Evolutionary conservation across 2,888 invertebrate species (phyloP), one percentile per base, ranked within the genome.

Genomic region (Tenthredo distinguenda): DNA sequence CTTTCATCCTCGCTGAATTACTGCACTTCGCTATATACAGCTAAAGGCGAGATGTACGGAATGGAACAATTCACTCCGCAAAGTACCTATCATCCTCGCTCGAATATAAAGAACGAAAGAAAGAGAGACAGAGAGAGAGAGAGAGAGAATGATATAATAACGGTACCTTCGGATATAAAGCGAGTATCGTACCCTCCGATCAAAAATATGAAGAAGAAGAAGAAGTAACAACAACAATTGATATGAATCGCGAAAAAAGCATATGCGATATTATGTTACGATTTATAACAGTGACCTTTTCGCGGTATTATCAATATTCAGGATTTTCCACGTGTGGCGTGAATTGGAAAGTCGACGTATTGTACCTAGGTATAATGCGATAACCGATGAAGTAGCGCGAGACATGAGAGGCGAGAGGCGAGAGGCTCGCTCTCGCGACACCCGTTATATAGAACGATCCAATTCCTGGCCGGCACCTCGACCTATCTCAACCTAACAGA

Each of bases 401-500:
- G 12, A 47, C 47, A 3, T 12, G 47, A 47, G 43, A 43, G 4
- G 37, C 37, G n/a, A 50, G 50, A 50, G 18, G 50, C 50, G 18
- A 50, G 50, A 18, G 18, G 18, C 50, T 50, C 50, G 1, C 50
- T 50, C 18, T 50, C 50, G 50, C 18, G 18, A 50, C 87, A 90
- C 90, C 90, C 89, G 90, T 89, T 92, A 92, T 87, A 90, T 86
- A 86, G 91, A 89, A 90, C 91, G 92, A 91, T 91, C 91, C 92
- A 91, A 92, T 92, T 92, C 90, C 89, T 88, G 88, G 88, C 87
- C 89, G 89, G 85, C 88, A 87, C 86, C 87, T 86, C 88, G 92
- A 92, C 92, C 92, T 92, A 92, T 92, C 92, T 90, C 91, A 92
- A 92, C 90, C 89, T 91, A 91, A 90, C 90, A 89, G 92, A 92